Conservation (phyloP, 2,113 vertebrate genomes). For the Calonectris borealis region DNA sequence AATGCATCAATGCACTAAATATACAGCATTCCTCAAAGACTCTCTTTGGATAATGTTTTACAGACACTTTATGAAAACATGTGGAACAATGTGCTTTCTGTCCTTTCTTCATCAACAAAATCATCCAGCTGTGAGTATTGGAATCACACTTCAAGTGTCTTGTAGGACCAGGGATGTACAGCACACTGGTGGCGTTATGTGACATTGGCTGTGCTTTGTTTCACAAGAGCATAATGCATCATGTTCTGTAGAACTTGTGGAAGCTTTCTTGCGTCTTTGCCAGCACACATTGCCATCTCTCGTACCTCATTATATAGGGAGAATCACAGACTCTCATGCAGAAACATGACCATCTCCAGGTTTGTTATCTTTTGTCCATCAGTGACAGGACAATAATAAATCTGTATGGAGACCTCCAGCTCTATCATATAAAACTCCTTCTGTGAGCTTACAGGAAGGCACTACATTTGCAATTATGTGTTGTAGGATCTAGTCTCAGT, state of each 20-base stretch:
- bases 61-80: not conserved
- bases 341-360: not conserved
- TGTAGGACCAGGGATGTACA: not conserved
- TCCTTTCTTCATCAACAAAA: not conserved
- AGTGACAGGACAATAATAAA: not conserved
- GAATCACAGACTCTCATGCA: not conserved
- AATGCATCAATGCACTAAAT: not conserved
- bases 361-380: not conserved
- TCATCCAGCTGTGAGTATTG: not conserved
- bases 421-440: not conserved
- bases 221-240: not conserved
- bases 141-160: not conserved
- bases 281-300: not conserved
- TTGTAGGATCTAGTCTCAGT: not conserved
- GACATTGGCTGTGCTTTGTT: not conserved
- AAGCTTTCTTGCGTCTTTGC: not conserved
- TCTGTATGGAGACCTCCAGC: not conserved
- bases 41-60: not conserved
- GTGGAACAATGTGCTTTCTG: not conserved
- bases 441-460: not conserved
- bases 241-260: not conserved
- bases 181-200: not conserved
- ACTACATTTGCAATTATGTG: not conserved
- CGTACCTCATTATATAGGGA: fast-evolving
- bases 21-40: not conserved